These are phyloP conservation scores for Acanthurus lineatus DNA, from an alignment of 2,797 vertebrate species.

Conservation along the genomic window DNA sequence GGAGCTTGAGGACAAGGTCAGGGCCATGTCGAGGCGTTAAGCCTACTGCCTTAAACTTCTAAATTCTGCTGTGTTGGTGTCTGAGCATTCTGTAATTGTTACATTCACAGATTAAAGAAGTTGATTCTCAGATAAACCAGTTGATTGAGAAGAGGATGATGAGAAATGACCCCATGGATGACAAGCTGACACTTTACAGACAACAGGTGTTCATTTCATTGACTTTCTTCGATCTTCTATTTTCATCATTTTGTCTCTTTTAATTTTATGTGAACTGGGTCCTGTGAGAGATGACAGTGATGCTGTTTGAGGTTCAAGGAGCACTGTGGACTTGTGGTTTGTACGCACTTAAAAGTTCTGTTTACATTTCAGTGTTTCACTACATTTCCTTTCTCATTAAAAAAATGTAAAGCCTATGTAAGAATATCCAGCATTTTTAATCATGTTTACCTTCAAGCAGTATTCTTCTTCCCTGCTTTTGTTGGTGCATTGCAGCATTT, in stretches of 20 bases:
- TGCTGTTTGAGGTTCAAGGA: not conserved
- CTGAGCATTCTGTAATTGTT: not conserved
- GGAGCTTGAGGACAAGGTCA: conserved; percentile 91
- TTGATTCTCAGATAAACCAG: conserved; percentile 91
- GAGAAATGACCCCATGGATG: conserved; percentile 92
- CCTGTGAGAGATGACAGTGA: conserved; percentile 7
- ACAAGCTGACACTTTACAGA: conserved; percentile 92
- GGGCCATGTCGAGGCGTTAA: not conserved
- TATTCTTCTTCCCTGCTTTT: not conserved
- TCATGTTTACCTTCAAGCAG: not conserved
- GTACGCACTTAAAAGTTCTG: not conserved
- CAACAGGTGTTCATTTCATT: conserved; percentile 89
- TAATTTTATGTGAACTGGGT: not conserved
- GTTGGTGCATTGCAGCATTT: not conserved
- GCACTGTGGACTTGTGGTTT: not conserved
- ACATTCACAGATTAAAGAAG: conserved; percentile 88
- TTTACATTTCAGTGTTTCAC: not conserved
- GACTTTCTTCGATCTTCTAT: not conserved
- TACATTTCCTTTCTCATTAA: not conserved
- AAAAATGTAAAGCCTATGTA: not conserved
- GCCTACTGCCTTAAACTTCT: not conserved
- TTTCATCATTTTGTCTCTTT: conserved; percentile 18
- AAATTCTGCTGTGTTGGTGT: no score
- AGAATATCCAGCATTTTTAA: not conserved
- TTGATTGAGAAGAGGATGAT: conserved; percentile 95